phyloP scores from a whole-genome alignment of 2,113 vertebrate genomes.

The Myocastor coypus region DNA sequence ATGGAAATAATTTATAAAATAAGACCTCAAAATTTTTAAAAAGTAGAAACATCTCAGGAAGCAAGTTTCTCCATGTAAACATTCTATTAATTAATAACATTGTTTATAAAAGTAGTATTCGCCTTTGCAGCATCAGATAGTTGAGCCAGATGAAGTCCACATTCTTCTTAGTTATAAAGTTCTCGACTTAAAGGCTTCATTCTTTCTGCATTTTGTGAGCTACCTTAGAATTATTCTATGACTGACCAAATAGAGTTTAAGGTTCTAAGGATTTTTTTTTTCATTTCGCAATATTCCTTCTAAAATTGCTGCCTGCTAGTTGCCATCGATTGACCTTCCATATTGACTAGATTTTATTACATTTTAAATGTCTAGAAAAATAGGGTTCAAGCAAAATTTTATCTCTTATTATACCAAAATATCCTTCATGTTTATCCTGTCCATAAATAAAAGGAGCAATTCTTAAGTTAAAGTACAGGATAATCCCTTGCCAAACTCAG shows the following conservation, averaged over 20 bases:
- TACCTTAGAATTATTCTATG: neutral
- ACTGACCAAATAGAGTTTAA: neutral
- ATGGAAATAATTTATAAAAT: neutral
- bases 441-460: neutral
- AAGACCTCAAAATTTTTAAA: neutral
- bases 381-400: neutral
- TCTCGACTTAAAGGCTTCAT: neutral
- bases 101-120: neutral
- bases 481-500: neutral
- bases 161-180: conserved; percentile 6
- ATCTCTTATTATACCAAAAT: neutral
- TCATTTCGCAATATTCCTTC: neutral
- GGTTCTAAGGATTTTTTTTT: neutral
- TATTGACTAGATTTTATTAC: neutral
- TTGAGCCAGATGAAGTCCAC: neutral
- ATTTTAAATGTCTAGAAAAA: neutral
- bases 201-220: neutral
- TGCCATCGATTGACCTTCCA: neutral
- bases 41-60: neutral
- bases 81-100: neutral
- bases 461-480: neutral
- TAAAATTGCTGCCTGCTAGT: conserved; percentile 16
- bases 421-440: neutral
- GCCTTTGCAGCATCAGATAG: neutral
- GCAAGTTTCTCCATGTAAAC: neutral